Evolutionary conservation across 2,797 vertebrate genomes (phyloP).

Genomic region (Otolemur crassicaudatus): DNA sequence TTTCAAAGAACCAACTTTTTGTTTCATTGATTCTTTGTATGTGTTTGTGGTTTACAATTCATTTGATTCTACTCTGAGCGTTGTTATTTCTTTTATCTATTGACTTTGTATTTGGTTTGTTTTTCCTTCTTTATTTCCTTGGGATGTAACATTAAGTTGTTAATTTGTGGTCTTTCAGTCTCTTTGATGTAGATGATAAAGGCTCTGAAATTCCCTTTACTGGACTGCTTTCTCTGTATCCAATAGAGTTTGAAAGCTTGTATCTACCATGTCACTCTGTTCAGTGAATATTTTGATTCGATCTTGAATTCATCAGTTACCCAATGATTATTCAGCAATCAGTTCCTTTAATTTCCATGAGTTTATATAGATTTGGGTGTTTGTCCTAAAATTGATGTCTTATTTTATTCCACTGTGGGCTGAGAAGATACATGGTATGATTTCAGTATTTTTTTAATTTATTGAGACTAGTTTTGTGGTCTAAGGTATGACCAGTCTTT

Average conservation of each 20-base stretch:
- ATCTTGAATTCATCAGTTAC: neutral
- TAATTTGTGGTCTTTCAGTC: neutral
- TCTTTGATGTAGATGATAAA: neutral
- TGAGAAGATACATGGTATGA: neutral
- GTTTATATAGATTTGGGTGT: neutral
- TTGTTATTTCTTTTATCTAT: neutral
- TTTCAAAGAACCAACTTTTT: neutral
- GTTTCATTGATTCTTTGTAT: neutral
- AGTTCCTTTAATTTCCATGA: neutral
- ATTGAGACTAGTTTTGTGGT: too few species aligned
- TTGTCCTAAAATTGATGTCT: neutral
- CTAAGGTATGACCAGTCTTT: too few species aligned
- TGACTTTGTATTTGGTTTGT: neutral
- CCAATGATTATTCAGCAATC: neutral
- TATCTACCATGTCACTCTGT: neutral
- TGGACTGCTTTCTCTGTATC: neutral
- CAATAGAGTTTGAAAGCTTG: neutral
- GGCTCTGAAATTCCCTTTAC: neutral
- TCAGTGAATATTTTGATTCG: neutral
- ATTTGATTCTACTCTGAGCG: neutral
- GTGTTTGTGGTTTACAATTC: neutral
- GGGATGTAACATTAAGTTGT: neutral
- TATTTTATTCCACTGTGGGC: neutral
- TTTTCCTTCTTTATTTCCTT: neutral
- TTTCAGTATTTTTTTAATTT: neutral